Percentiles rank a stretch among this genome's conserved stretches.
Evolutionary conservation across 2,113 vertebrate genomes (phyloP).

Genomic region (Psammodynastes pulverulentus): DNA sequence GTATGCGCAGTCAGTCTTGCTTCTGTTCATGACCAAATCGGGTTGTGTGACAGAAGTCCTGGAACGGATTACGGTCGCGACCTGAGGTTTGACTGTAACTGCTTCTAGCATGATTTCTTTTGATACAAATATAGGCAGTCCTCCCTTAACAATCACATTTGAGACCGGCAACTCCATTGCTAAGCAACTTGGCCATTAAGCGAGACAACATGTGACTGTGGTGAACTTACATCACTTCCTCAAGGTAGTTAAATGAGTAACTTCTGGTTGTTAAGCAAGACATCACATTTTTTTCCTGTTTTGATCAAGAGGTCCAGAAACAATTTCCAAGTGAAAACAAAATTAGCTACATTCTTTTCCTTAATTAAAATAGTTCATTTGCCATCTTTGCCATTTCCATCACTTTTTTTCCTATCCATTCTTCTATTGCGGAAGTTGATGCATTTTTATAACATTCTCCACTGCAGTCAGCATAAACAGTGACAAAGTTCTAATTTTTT

Average conservation of each 20-base stretch:
- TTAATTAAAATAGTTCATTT: not conserved
- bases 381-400: not conserved
- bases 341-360: not conserved
- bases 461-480: not conserved
- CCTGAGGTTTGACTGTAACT: no score
- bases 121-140: not conserved
- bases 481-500: not conserved
- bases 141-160: not conserved
- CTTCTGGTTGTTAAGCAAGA: not conserved
- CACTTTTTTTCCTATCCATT: not conserved
- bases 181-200: not conserved
- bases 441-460: not conserved
- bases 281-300: not conserved
- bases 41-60: no score
- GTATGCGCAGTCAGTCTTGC: no score
- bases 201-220: not conserved
- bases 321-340: not conserved
- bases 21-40: no score
- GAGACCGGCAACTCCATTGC: not conserved
- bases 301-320: not conserved
- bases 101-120: not conserved
- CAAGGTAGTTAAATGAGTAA: not conserved
- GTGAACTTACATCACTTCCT: not conserved
- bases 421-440: not conserved
- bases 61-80: no score